Evolutionary conservation across 2,888 invertebrate genomes (phyloP), one percentile per base, ranked within the genome.

Genomic region (Bruchidius siliquastri): DNA sequence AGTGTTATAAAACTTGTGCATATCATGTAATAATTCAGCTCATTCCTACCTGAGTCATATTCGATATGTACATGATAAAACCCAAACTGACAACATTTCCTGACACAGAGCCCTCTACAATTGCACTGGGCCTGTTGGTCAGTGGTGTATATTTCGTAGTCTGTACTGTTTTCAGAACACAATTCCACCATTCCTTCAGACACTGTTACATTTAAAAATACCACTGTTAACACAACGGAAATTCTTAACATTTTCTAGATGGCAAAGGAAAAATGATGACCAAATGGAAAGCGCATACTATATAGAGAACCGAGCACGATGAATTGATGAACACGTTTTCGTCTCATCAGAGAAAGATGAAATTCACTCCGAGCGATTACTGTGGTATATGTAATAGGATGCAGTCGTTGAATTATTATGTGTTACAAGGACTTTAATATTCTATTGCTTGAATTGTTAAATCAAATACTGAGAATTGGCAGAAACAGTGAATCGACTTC

Each of bases 31-130:
- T 13, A 3, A 8, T 49, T 49, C 10, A 49, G 49, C 49, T 1
- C 18, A 67, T 72, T 67, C 18, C 1, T 49, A 73, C n/a, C 3
- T 69, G 30, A 6, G 13, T 76, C 67, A 69, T 78, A 76, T 20
- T 70, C 70, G 49, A 49, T 21, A 22, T 76, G 76, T 18, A 71
- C 32, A 20, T 76, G 74, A 67, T 74, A 75, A 49, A 71, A 81
- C 0, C 81, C 80, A 0, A 71, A 66, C 73, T 77, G 79, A 69
- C 81, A 81, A 71, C 81, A 81, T 32, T 80, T 81, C 73, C 80
- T 75, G 13, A 80, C 72, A 71, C 81, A 81, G 10, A 22, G 69
- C 4, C 71, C 30, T 6, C 22, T 72, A 67, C 81, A 81, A 21
- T 75, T 76, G 68, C 80, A 80, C 20, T 72, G 74, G 72, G 76